A percentile compares a stretch with the other conserved stretches of the same genome.
These are phyloP conservation scores for Phylloscopus whistleri DNA, from an alignment of 2,113 vertebrate species.

Conservation along the genomic window DNA sequence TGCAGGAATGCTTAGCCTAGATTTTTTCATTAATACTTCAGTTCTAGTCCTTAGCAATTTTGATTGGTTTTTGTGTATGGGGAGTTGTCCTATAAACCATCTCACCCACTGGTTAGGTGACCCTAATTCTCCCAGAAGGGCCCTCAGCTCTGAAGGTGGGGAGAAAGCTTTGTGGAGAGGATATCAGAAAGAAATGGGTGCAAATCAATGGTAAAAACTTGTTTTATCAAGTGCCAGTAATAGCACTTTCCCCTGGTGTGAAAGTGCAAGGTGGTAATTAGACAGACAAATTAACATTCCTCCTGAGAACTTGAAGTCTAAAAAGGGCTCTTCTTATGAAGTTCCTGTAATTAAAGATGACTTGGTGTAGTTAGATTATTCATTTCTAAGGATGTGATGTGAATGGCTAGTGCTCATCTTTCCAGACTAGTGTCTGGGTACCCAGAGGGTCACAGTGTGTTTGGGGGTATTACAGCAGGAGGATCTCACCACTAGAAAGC, in stretches of 20 bases:
- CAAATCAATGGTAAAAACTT: slow-evolving; percentile 28
- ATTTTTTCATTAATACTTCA: background rate
- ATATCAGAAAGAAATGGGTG: background rate
- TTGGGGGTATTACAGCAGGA: background rate
- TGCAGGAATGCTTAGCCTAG: background rate
- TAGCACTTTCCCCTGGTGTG: slow-evolving; percentile 26
- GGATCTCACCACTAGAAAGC: background rate
- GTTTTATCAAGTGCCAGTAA: slow-evolving; percentile 40
- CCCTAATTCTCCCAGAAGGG: background rate
- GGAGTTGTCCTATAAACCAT: background rate
- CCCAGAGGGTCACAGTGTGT: background rate
- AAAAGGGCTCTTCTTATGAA: slow-evolving; percentile 51
- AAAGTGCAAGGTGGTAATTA: slow-evolving; percentile 70
- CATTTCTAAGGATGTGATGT: slow-evolving; percentile 38
- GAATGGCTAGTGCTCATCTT: slow-evolving; percentile 27
- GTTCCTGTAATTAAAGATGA: slow-evolving; percentile 64
- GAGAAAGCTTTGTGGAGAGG: background rate
- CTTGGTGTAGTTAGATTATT: slow-evolving; percentile 50
- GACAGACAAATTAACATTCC: slow-evolving; percentile 67
- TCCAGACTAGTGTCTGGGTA: background rate
- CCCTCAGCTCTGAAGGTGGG: background rate
- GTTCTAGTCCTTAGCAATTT: background rate
- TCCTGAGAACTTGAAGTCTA: slow-evolving; percentile 50
- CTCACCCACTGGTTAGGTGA: background rate
- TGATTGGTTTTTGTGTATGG: background rate